These are phyloP conservation scores for Mya arenaria DNA, from an alignment of 1,140 invertebrate species.

Conservation along the genomic window DNA sequence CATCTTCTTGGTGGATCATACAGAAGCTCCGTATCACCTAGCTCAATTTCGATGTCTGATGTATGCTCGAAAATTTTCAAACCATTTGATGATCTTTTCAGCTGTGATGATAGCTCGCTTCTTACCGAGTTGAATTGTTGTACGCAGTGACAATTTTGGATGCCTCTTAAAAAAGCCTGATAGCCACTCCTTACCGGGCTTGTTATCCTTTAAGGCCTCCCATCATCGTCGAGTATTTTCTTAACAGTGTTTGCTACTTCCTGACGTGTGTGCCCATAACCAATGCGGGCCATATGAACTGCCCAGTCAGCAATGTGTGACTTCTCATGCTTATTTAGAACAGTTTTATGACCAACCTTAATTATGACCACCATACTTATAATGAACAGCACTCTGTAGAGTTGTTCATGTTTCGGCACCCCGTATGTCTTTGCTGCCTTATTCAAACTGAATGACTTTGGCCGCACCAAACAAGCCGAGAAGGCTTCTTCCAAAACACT, in stretches of 20 bases:
- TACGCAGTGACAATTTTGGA: not conserved
- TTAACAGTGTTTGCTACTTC: slow-evolving; percentile 43
- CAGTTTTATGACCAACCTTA: slow-evolving; percentile 18
- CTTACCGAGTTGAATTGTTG: slow-evolving; percentile 9
- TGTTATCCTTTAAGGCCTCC: slow-evolving; percentile 36
- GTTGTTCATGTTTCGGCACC: too few relatives aligned
- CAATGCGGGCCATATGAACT: slow-evolving; percentile 29
- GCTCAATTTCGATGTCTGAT: too few relatives aligned
- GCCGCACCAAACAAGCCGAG: too few relatives aligned
- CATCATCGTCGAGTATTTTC: slow-evolving; percentile 27
- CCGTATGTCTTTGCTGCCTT: too few relatives aligned
- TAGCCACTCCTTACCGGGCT: slow-evolving; percentile 29
- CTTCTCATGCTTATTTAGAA: slow-evolving; percentile 29
- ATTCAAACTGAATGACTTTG: too few relatives aligned
- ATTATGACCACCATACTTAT: slow-evolving; percentile 11
- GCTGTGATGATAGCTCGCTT: slow-evolving; percentile 31
- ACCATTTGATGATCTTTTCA: slow-evolving; percentile 28
- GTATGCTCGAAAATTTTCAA: slow-evolving; percentile 22
- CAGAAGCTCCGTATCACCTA: too few relatives aligned
- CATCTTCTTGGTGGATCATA: too few relatives aligned
- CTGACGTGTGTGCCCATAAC: slow-evolving; percentile 33
- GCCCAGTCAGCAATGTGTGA: slow-evolving; percentile 8
- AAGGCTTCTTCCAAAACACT: too few relatives aligned
- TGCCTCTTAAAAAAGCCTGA: slow-evolving; percentile 28
- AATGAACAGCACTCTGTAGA: not conserved